phyloP scores from a whole-genome alignment of 35 echinoderm and acorn worm genomes.

The Amphiura filiformis region DNA sequence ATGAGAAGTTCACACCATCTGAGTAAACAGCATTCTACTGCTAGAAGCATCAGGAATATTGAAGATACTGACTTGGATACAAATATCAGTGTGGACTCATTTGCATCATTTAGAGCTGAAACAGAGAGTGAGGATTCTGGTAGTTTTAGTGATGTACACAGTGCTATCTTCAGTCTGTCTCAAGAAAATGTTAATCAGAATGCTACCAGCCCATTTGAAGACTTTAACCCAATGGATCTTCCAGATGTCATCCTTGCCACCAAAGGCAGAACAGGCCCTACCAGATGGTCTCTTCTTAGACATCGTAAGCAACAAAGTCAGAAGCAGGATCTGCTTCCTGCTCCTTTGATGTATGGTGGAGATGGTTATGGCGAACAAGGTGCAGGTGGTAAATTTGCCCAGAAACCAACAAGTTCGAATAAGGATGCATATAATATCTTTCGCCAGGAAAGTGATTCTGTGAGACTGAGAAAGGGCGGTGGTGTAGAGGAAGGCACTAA shows the following conservation, averaged over 20 bases:
- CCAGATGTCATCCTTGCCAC: background rate
- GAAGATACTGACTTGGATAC: background rate
- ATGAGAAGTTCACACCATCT: background rate
- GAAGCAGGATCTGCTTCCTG: background rate
- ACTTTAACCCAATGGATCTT: background rate
- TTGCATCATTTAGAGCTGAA: background rate
- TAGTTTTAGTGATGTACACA: background rate
- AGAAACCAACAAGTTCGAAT: no score
- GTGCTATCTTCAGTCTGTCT: background rate
- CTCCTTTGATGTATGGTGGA: background rate
- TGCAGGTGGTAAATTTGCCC: no score
- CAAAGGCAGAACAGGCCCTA: background rate
- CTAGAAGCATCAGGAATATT: background rate
- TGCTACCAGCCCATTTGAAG: background rate
- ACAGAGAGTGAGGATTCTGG: background rate
- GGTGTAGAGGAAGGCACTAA: no score
- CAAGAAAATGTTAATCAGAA: background rate
- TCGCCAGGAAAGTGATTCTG: no score
- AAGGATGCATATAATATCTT: no score
- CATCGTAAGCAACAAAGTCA: background rate
- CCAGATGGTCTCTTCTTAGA: background rate
- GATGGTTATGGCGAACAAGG: background rate
- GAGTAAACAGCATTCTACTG: background rate
- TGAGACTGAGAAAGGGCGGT: no score
- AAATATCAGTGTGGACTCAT: background rate